Evolutionary conservation across 2,888 invertebrate genomes (phyloP).

Genomic region (Stratiomys singularior): DNA sequence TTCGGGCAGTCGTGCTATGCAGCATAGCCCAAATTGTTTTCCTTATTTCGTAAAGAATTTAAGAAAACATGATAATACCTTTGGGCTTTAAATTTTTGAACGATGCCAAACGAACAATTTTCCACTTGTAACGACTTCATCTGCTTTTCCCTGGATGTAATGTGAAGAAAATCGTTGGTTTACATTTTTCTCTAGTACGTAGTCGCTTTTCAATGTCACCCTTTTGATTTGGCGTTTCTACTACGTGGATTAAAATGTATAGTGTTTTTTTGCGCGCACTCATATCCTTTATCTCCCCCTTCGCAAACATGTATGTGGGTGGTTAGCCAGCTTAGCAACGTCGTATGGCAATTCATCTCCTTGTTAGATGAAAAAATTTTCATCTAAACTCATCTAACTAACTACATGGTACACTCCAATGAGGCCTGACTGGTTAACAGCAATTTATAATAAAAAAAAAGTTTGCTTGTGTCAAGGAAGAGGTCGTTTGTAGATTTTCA

Average conservation of each 20-base stretch:
- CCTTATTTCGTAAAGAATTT: too few relatives aligned
- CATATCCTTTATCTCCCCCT: slow-evolving; percentile 31
- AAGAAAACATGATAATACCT: too few relatives aligned
- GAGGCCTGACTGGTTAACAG: slow-evolving; percentile 18
- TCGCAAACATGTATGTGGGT: neutral
- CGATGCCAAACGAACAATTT: too few relatives aligned
- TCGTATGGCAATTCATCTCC: slow-evolving; percentile 43
- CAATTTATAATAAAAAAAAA: slow-evolving; percentile 20
- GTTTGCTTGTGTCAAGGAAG: slow-evolving; percentile 5
- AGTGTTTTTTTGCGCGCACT: slow-evolving; percentile 28
- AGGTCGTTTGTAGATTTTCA: slow-evolving; percentile 36
- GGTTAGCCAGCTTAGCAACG: neutral
- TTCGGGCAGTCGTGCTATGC: too few relatives aligned
- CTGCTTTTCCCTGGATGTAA: too few relatives aligned
- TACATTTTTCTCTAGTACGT: slow-evolving; percentile 14
- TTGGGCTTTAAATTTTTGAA: too few relatives aligned
- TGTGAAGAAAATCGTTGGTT: too few relatives aligned
- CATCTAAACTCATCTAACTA: slow-evolving; percentile 52
- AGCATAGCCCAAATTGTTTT: too few relatives aligned
- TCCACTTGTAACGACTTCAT: too few relatives aligned
- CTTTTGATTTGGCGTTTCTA: slow-evolving; percentile 41
- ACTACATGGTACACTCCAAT: slow-evolving; percentile 37
- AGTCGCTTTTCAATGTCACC: slow-evolving; percentile 44
- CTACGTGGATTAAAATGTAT: slow-evolving; percentile 41
- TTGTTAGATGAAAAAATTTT: slow-evolving; percentile 38